These are phyloP conservation scores for Apamea sordens DNA, from an alignment of 2,888 invertebrate genomes.

Conservation along the genomic window DNA sequence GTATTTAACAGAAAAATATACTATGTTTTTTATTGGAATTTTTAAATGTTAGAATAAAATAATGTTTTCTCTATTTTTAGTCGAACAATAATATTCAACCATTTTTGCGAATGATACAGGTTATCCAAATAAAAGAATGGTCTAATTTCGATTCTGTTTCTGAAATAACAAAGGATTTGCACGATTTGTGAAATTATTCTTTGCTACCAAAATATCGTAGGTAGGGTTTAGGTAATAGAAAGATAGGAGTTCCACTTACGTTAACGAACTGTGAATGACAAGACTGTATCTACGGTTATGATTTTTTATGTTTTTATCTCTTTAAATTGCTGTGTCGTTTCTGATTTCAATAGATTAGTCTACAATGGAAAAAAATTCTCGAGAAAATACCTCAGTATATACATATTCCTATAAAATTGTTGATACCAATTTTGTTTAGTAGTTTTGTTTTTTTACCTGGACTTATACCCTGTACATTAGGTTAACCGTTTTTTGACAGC, in stretches of 20 bases:
- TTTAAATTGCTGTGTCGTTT: not conserved
- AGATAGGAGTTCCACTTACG: not conserved
- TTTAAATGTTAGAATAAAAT: not conserved
- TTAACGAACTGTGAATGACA: not conserved
- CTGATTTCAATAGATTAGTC: not conserved
- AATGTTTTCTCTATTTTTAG: not conserved
- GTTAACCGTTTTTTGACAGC: no score
- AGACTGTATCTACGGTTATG: not conserved
- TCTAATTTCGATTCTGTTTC: not conserved
- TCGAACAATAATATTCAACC: not conserved
- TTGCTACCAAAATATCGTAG: not conserved
- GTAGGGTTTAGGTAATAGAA: not conserved
- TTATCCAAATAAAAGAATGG: not conserved
- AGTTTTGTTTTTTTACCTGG: not conserved
- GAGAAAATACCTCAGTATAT: not conserved
- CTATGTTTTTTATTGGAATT: not conserved
- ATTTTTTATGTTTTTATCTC: not conserved
- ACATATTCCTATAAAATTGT: no score
- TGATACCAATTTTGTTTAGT: not conserved
- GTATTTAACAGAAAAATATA: not conserved
- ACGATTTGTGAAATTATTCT: constrained; percentile 1
- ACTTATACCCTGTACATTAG: no score
- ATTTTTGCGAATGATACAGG: not conserved
- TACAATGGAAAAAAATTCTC: not conserved
- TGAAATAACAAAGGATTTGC: constrained; percentile 8